Percentiles rank a stretch among this genome's conserved stretches.
These are phyloP conservation scores for Gastracanthus pulcherrimus DNA, from an alignment of 2,888 invertebrate species.

Conservation along the genomic window DNA sequence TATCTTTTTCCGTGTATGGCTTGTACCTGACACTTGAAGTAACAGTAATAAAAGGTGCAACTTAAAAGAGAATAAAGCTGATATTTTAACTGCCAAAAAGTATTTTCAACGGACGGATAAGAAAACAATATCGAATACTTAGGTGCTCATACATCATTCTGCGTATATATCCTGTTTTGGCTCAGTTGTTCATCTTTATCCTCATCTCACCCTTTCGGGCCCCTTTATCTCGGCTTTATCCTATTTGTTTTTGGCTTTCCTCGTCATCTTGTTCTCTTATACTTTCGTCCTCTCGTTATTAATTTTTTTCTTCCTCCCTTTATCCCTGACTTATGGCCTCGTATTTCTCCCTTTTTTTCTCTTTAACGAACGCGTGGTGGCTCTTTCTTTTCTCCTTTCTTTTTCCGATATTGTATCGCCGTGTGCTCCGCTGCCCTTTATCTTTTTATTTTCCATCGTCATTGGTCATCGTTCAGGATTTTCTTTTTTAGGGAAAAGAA, in stretches of 20 bases:
- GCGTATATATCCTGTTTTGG: slow-evolving; percentile 4
- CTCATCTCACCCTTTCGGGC: not conserved
- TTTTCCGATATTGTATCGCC: slow-evolving; percentile 45
- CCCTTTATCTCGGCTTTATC: slow-evolving; percentile 9
- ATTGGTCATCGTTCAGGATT: slow-evolving; percentile 51
- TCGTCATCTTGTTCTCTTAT: slow-evolving; percentile 4
- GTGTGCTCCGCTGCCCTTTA: slow-evolving; percentile 20
- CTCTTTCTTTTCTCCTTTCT: not conserved
- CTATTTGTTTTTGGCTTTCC: slow-evolving; percentile 36
- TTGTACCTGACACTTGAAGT: no score
- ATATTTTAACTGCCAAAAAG: no score
- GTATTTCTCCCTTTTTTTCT: slow-evolving; percentile 38
- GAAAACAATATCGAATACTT: no score
- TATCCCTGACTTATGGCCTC: slow-evolving; percentile 45
- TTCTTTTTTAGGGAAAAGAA: slow-evolving; percentile 8
- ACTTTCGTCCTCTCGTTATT: slow-evolving; percentile 39
- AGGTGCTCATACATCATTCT: slow-evolving; percentile 7
- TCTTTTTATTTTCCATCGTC: slow-evolving; percentile 52
- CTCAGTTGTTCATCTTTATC: slow-evolving; percentile 4
- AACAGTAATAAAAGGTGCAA: no score
- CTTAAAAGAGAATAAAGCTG: no score
- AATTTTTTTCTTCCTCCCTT: slow-evolving; percentile 43
- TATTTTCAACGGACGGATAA: no score
- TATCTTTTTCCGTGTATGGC: no score
- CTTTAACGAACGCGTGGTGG: slow-evolving; percentile 41